phyloP scores from a whole-genome alignment of 1,140 invertebrate species.

The Cataglyphis hispanica region DNA sequence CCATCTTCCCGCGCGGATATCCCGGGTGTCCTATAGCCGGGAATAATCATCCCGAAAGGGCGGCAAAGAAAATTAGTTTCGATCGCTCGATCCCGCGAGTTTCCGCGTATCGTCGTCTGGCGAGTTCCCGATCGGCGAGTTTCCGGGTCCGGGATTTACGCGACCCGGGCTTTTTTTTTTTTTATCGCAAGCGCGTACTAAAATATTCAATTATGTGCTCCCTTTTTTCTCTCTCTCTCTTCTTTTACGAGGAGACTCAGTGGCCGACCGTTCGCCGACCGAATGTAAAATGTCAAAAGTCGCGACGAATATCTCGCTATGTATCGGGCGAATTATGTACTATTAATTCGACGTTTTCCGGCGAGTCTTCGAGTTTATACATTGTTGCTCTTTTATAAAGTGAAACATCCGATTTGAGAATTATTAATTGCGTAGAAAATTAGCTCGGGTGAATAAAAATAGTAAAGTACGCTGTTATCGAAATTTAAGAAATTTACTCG shows the following conservation, averaged over 20 bases:
- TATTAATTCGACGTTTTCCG: constrained; percentile 22
- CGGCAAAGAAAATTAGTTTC: constrained; percentile 54
- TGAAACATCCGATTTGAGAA: background rate
- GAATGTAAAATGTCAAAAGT: constrained; percentile 48
- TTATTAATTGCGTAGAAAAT: constrained; percentile 39
- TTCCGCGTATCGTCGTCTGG: constrained; percentile 18
- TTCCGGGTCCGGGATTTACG: constrained; percentile 33
- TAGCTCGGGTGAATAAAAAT: background rate
- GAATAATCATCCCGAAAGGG: constrained; percentile 46
- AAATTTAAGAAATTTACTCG: too few relatives aligned
- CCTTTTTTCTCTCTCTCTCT: background rate
- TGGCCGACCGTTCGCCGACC: background rate
- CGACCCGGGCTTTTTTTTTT: constrained; percentile 49
- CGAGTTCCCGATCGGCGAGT: background rate
- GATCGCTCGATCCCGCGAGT: constrained; percentile 19
- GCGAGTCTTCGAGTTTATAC: constrained; percentile 32
- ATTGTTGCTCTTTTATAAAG: constrained; percentile 7
- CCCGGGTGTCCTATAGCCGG: constrained; percentile 47
- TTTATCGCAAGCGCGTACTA: constrained; percentile 55
- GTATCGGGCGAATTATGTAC: background rate
- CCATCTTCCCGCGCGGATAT: constrained; percentile 46
- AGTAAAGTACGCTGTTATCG: too few relatives aligned
- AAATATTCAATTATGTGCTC: constrained; percentile 64
- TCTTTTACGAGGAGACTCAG: background rate
- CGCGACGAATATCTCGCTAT: constrained; percentile 33